These are phyloP conservation scores for Microctonus aethiopoides DNA, from an alignment of 2,888 invertebrate species.

Conservation along the genomic window DNA sequence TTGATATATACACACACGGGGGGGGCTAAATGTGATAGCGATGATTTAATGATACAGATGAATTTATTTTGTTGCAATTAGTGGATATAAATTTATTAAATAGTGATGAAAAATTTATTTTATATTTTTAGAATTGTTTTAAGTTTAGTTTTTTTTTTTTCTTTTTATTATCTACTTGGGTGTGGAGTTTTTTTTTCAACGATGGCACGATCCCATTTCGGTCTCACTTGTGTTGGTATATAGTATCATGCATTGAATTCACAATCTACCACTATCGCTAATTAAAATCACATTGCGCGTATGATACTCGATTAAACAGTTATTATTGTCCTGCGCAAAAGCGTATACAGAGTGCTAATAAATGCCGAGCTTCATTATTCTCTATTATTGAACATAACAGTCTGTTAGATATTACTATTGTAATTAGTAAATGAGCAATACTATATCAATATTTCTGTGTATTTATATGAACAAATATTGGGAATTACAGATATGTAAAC, in stretches of 20 bases:
- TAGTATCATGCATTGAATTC: neutral
- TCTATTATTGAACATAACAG: conserved; percentile 37
- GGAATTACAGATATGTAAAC: neutral
- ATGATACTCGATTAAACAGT: conserved; percentile 50
- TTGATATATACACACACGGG: too few species aligned
- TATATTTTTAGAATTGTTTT: too few species aligned
- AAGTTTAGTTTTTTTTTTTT: neutral
- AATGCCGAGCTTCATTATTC: conserved; percentile 39
- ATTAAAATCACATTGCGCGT: conserved; percentile 50
- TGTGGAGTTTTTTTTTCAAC: neutral
- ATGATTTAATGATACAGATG: neutral
- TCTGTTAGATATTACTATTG: conserved; percentile 29
- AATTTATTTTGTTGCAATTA: neutral
- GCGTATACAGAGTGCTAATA: conserved; percentile 30
- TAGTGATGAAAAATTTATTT: too few species aligned
- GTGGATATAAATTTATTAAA: neutral
- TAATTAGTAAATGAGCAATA: conserved; percentile 11
- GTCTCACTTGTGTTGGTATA: neutral
- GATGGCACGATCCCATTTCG: neutral
- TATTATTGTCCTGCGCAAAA: conserved; percentile 38
- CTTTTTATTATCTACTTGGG: neutral
- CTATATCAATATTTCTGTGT: neutral
- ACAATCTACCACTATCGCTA: conserved; percentile 41
- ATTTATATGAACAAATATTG: neutral
- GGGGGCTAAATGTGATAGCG: too few species aligned